Conservation (phyloP, 2,113 vertebrate genomes). For the Etheostoma spectabile region DNA sequence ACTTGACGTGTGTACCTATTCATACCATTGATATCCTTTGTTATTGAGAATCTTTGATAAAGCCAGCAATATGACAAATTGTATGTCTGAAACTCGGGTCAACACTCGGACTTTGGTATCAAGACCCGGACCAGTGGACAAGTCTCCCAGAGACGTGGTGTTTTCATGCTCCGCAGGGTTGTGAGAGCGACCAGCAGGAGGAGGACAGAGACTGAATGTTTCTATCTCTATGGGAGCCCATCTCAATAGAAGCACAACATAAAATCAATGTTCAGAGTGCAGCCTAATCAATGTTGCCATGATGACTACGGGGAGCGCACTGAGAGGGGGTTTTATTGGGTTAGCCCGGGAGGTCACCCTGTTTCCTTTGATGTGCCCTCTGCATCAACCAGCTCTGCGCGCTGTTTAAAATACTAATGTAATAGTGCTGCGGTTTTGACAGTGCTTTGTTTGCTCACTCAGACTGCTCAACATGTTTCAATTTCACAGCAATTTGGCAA, state of each 20-base stretch:
- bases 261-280: conserved; percentile 66
- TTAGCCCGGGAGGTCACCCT: conserved; percentile 49
- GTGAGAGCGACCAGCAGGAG: conserved; percentile 2
- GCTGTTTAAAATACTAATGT: conserved; percentile 9
- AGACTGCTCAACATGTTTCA: not conserved
- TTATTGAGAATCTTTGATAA: too few relatives aligned
- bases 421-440: conserved; percentile 17
- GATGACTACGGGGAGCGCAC: conserved; percentile 38
- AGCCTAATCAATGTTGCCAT: conserved; percentile 66
- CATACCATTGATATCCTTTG: too few relatives aligned
- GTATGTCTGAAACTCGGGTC: not conserved
- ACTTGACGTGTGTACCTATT: too few relatives aligned
- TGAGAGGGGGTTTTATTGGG: conserved; percentile 47
- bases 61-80: not conserved
- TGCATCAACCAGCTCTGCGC: not conserved
- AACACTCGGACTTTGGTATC: not conserved
- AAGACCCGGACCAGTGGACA: not conserved
- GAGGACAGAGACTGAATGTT: conserved; percentile 35
- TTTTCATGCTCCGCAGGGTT: not conserved
- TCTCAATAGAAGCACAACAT: conserved; percentile 47
- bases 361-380: conserved; percentile 5
- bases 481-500: conserved; percentile 28
- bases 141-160: not conserved
- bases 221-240: conserved; percentile 40
- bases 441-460: not conserved